Evolutionary conservation across 2,888 invertebrate genomes (phyloP).

Genomic region (Panzeria rudis): DNA sequence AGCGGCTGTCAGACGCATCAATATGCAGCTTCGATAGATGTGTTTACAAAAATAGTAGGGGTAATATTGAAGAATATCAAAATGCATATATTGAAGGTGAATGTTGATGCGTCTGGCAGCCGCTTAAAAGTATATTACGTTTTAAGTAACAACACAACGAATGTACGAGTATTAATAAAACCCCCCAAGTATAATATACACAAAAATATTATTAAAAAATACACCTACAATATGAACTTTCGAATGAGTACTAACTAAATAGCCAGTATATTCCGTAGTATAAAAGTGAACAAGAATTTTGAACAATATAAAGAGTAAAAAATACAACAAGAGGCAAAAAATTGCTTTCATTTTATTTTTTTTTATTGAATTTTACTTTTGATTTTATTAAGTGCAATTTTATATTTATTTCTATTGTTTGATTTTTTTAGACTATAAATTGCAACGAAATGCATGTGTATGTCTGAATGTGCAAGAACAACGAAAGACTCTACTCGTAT

Average conservation of each 20-base stretch:
- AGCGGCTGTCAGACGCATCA: too few species aligned
- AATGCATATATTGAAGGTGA: too few species aligned
- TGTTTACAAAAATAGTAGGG: too few species aligned
- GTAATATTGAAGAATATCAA: too few species aligned
- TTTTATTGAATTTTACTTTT: conserved; percentile 46
- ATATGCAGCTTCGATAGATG: too few species aligned
- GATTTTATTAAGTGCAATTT: conserved; percentile 44
- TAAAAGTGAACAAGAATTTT: not conserved
- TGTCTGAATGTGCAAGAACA: conserved; percentile 2
- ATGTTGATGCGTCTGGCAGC: too few species aligned
- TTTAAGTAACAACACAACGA: too few species aligned
- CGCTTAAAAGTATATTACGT: too few species aligned
- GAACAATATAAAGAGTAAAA: not conserved
- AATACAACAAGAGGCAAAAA: conserved; percentile 31
- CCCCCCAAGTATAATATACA: too few species aligned
- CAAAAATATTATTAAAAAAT: too few species aligned
- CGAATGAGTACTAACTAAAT: not conserved
- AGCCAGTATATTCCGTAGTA: not conserved
- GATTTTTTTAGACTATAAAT: conserved; percentile 15
- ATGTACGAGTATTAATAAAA: too few species aligned
- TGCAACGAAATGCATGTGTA: conserved; percentile 10
- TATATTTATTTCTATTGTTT: conserved; percentile 46
- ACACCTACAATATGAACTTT: not conserved
- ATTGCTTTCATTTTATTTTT: conserved; percentile 21
- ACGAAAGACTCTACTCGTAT: conserved; percentile 11